These are phyloP conservation scores for Philopotamus ludificatus DNA, from an alignment of 1,140 invertebrate genomes.

Conservation along the genomic window DNA sequence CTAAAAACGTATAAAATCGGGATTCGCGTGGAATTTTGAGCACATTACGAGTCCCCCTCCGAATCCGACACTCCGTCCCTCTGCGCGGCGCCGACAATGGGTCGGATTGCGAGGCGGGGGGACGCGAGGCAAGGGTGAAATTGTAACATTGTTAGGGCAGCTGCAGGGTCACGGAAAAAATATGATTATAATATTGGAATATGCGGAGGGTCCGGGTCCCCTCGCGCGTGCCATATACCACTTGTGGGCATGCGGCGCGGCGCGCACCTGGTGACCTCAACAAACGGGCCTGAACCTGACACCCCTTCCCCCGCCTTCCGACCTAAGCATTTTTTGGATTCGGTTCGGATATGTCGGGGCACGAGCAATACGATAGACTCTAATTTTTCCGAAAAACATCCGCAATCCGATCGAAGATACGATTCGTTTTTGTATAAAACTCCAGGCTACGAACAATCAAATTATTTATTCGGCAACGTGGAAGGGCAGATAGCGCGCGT, in stretches of 20 bases:
- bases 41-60: no score
- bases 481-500: no score
- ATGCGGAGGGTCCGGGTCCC: slow-evolving; percentile 1
- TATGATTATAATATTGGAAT: slow-evolving; percentile 10
- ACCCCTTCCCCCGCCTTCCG: not conserved
- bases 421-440: no score
- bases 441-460: no score
- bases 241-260: slow-evolving; percentile 29
- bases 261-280: slow-evolving; percentile 24
- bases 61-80: no score
- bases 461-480: no score
- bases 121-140: not conserved
- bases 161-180: not conserved
- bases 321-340: not conserved
- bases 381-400: not conserved
- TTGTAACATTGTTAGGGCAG: not conserved
- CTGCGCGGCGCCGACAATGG: no score
- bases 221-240: slow-evolving; percentile 31
- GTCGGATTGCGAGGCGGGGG: no score
- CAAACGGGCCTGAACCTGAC: not conserved
- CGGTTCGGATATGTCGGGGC: no score
- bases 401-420: not conserved
- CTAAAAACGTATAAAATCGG: no score
- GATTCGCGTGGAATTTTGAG: no score
- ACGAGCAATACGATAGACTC: no score